Conservation (phyloP, 2,888 invertebrate genomes). For the Lasiommata megera region DNA sequence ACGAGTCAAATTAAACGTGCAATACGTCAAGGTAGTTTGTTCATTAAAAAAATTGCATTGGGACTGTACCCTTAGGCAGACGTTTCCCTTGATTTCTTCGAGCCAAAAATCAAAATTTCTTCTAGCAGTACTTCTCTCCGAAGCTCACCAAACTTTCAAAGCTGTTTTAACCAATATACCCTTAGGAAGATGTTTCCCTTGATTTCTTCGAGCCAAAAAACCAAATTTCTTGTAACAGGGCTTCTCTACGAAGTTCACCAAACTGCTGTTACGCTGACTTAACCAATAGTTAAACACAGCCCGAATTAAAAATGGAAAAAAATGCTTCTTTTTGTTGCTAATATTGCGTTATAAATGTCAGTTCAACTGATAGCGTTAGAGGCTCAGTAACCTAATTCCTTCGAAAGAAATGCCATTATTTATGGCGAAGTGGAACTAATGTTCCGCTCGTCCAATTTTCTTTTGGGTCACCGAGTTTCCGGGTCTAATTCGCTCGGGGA, state of each 20-base stretch:
- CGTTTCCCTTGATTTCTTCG: no score
- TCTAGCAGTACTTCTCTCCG: no score
- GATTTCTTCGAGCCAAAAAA: no score
- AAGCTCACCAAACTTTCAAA: no score
- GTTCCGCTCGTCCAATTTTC: constrained; percentile 25
- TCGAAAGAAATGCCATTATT: constrained; percentile 19
- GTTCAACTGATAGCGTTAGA: constrained; percentile 3
- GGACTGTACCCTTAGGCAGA: neutral
- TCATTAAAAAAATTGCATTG: constrained; percentile 1
- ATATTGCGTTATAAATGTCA: constrained; percentile 4
- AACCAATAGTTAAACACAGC: no score
- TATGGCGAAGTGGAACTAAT: constrained; percentile 27
- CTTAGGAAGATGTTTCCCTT: no score
- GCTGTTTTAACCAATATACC: no score
- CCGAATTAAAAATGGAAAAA: no score
- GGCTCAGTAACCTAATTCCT: constrained; percentile 19
- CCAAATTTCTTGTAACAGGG: no score
- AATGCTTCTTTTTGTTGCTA: neutral
- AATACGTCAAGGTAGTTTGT: neutral
- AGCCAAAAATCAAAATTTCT: no score
- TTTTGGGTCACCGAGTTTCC: constrained; percentile 27
- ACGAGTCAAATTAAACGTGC: constrained; percentile 1
- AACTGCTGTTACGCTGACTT: no score
- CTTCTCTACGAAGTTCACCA: no score
- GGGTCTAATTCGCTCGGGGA: constrained; percentile 20